Evolutionary conservation across 2,797 vertebrate genomes (phyloP), one percentile per base, ranked within the genome.

Genomic region (Acipenser transmontanus): DNA sequence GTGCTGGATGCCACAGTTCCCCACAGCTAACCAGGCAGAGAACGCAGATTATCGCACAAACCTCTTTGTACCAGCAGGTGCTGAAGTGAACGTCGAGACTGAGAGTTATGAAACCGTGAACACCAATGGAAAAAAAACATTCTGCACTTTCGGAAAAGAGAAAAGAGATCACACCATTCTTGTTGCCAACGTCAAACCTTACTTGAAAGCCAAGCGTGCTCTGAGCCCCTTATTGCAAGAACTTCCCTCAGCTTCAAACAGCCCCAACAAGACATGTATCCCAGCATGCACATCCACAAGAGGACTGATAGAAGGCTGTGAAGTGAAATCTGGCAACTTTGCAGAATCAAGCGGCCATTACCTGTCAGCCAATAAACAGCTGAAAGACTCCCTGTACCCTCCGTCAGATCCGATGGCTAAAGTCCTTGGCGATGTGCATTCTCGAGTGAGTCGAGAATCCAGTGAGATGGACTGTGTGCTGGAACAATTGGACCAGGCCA

Each of bases 1-100:
- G 80, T 99, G 97, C 85, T 99, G 97, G 97, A 99, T 99, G 97
- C 97, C 97, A 79, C 95, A 98, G 89, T 98, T 98, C 86, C 94
- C 95, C 13, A 80, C 92, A 71, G 89, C 91, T 84, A 93, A 92
- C 83, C 96, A 97, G 83, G 94, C 95, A 68, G 97, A 99, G 89
- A 95, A 96, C 56, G 91, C 95, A 51, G 97, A 99, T 92, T 99
- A 99, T 87, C 95, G 96, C 89, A 98, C 94, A 90, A 99, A 99
- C 86, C 91, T 98, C 88, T 99, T 99, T 77, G 95, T 99, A 76
- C 96, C 96, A 68, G 93, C 92, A 60, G 89, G 89, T 69, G 97
- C 97, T 84, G 97, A 99, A 88, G 85, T 93, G 60, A 91, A 92
- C 72, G 93, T 95, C 49, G 97, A 99, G 85, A 93, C 93, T 64